A percentile compares a stretch with the other conserved stretches of the same genome.
These are phyloP conservation scores for Thalpophila matura DNA, from an alignment of 2,888 invertebrate species.

Conservation along the genomic window DNA sequence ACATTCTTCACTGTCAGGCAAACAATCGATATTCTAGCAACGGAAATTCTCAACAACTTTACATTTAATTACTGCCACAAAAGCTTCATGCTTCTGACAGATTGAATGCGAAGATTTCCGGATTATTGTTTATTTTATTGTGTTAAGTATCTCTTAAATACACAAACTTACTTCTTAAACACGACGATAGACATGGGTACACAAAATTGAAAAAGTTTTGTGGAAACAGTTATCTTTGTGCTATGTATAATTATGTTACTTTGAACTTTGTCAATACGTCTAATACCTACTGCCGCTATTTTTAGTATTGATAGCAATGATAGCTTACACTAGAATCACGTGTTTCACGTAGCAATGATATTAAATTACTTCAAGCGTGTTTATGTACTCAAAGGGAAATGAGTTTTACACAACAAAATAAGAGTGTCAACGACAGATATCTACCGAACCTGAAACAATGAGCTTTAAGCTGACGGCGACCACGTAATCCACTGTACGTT, in stretches of 20 bases:
- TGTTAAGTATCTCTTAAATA: not conserved
- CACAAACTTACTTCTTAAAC: conserved; percentile 8
- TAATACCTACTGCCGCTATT: not conserved
- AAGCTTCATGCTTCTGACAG: conserved; percentile 15
- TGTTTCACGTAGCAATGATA: conserved; percentile 9
- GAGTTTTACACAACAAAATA: conserved; percentile 29
- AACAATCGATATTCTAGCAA: conserved; percentile 23
- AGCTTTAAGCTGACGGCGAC: conserved; percentile 15
- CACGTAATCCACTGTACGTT: conserved; percentile 34
- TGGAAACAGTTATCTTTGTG: not conserved
- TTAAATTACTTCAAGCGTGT: conserved; percentile 14
- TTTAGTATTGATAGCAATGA: not conserved
- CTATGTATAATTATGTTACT: not conserved
- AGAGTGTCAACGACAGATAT: conserved; percentile 40
- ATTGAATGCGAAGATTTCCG: conserved; percentile 16
- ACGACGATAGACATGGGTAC: not conserved
- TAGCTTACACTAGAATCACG: conserved; percentile 9
- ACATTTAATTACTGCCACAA: conserved; percentile 39
- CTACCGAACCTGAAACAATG: conserved; percentile 42
- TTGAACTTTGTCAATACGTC: not conserved
- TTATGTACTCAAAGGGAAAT: conserved; percentile 14
- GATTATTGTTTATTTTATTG: conserved; percentile 1
- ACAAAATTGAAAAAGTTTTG: not conserved
- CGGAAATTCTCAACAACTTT: conserved; percentile 7
- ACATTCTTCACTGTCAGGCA: conserved; percentile 33